phyloP scores from a whole-genome alignment of 2,888 invertebrate species.

The Lumbricus terrestris region DNA sequence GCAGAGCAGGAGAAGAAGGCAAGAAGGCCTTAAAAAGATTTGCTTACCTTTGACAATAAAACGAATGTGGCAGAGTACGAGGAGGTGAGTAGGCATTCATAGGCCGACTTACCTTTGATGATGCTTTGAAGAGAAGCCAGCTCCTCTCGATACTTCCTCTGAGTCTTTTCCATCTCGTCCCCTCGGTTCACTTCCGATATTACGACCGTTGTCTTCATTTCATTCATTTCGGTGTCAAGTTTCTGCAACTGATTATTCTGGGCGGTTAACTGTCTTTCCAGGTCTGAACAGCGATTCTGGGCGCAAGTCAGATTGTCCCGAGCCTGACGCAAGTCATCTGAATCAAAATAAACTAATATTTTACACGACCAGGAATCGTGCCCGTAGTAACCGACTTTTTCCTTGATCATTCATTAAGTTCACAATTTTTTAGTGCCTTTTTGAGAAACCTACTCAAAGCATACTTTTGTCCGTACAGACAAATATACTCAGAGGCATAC shows the following conservation, averaged over 20 bases:
- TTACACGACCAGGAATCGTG: too few species aligned
- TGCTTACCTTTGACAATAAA: too few species aligned
- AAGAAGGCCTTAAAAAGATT: too few species aligned
- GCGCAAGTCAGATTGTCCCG: background rate
- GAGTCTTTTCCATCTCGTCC: slow-evolving; percentile 69
- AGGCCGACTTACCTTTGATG: slow-evolving; percentile 70
- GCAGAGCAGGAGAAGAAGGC: too few species aligned
- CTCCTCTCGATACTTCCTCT: slow-evolving; percentile 67
- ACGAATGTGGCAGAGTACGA: too few species aligned
- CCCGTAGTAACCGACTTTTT: too few species aligned
- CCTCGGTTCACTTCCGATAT: slow-evolving; percentile 71
- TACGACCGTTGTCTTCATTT: slow-evolving; percentile 62
- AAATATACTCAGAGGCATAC: too few species aligned
- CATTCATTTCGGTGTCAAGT: slow-evolving; percentile 49
- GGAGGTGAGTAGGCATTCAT: too few species aligned
- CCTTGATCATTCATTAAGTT: too few species aligned
- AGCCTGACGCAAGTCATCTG: slow-evolving; percentile 12
- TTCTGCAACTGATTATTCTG: slow-evolving; percentile 44
- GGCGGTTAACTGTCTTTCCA: slow-evolving; percentile 40
- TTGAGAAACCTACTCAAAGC: too few species aligned
- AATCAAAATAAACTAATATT: background rate
- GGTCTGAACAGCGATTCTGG: slow-evolving; percentile 22
- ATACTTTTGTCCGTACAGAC: too few species aligned
- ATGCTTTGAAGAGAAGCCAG: slow-evolving; percentile 81
- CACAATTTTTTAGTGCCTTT: too few species aligned